Evolutionary conservation across 2,113 vertebrate species (phyloP).

Genomic region (Apeltes quadracus): DNA sequence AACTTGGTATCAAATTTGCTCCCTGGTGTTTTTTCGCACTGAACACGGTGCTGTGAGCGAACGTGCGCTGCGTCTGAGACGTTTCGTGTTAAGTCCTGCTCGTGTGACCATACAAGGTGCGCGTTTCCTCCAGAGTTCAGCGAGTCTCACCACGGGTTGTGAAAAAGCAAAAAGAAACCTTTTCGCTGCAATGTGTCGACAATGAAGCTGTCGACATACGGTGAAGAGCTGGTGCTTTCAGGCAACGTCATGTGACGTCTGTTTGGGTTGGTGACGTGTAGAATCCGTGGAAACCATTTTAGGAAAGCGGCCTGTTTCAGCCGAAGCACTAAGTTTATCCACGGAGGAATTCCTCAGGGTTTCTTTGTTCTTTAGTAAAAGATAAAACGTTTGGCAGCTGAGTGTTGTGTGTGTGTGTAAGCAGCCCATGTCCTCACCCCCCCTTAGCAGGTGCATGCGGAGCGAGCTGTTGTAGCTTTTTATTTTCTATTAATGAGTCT

Average conservation of each 20-base stretch:
- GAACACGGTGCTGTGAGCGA: not conserved
- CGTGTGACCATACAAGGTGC: conserved; percentile 7
- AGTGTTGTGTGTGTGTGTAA: not conserved
- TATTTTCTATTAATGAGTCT: not conserved
- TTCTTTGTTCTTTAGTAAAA: not conserved
- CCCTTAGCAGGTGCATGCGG: not conserved
- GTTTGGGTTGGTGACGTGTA: not conserved
- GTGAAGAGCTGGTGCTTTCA: not conserved
- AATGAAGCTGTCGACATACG: not conserved
- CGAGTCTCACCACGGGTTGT: not conserved
- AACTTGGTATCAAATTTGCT: not conserved
- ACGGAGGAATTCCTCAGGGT: not conserved
- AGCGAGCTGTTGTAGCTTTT: not conserved
- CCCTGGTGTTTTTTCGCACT: not conserved
- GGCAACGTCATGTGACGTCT: conserved; percentile 10
- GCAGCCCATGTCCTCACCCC: not conserved
- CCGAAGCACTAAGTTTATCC: not conserved
- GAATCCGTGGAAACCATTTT: not conserved
- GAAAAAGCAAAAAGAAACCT: not conserved
- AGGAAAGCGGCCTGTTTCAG: not conserved
- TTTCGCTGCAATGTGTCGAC: not conserved
- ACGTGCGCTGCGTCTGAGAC: not conserved
- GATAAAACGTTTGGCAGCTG: not conserved
- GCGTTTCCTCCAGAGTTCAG: conserved; percentile 8
- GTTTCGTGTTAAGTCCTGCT: not conserved